Evolutionary conservation across 2,797 vertebrate genomes (phyloP).

Genomic region (Arctocebus calabarensis): DNA sequence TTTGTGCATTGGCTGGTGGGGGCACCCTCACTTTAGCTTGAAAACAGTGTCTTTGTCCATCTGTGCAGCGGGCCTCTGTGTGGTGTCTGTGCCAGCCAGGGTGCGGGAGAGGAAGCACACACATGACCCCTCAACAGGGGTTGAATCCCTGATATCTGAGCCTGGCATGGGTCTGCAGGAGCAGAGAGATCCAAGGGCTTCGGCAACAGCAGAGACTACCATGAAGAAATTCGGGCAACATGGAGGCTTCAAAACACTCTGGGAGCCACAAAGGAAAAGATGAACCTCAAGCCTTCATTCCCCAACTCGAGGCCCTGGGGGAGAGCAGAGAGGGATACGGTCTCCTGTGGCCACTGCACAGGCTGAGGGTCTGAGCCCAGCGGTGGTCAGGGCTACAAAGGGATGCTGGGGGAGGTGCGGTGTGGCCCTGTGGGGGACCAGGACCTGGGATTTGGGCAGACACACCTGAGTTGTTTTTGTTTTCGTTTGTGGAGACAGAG

Average conservation of each 20-base stretch:
- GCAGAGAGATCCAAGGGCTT: neutral
- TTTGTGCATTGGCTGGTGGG: neutral
- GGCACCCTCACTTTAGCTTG: neutral
- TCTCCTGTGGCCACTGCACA: neutral
- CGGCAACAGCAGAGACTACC: neutral
- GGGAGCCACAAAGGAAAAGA: neutral
- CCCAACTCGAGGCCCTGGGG: neutral
- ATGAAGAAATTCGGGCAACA: neutral
- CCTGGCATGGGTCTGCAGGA: neutral
- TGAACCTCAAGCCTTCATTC: neutral
- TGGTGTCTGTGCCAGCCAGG: neutral
- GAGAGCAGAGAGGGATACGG: neutral
- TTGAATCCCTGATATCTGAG: neutral
- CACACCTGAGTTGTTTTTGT: neutral
- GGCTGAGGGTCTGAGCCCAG: neutral
- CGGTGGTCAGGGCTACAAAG: too few relatives aligned
- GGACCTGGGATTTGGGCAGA: neutral
- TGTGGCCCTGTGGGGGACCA: too few relatives aligned
- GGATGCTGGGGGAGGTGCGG: fast-evolving
- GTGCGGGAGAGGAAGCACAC: neutral
- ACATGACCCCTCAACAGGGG: too few relatives aligned
- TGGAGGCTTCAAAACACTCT: neutral
- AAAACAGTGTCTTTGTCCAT: neutral
- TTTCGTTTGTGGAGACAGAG: too few relatives aligned
- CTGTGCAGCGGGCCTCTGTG: neutral